Evolutionary conservation across 1,140 invertebrate genomes (phyloP).

Genomic region (Drosophila arawakana): DNA sequence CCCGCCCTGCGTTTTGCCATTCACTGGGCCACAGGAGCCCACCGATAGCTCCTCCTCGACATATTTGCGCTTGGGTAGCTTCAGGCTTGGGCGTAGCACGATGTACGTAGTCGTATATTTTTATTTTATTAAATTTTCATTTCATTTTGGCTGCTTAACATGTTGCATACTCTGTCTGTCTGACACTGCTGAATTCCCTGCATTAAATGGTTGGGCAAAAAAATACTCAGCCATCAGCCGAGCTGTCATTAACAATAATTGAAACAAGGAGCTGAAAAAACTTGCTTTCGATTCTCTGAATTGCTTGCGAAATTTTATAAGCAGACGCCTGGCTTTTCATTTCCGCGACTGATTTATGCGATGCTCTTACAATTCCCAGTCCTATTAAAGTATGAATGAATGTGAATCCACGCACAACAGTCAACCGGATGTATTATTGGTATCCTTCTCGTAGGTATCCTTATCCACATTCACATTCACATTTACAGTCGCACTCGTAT

Average conservation of each 20-base stretch:
- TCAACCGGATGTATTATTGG: conserved; percentile 20
- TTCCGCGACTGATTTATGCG: conserved; percentile 42
- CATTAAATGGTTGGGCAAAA: conserved; percentile 9
- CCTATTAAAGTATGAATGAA: conserved; percentile 53
- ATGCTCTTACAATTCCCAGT: conserved; percentile 36
- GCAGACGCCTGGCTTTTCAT: conserved; percentile 49
- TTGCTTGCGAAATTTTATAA: conserved; percentile 65
- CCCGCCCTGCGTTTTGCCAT: background rate
- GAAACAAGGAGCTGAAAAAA: conserved; percentile 45
- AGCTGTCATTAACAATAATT: conserved; percentile 72
- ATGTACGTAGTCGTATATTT: conserved; percentile 53
- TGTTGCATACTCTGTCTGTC: conserved; percentile 58
- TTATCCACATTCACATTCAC: conserved; percentile 4
- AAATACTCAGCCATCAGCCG: conserved; percentile 13
- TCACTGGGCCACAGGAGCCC: background rate
- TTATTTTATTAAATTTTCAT: conserved; percentile 83
- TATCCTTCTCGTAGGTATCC: conserved; percentile 18
- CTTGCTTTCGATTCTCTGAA: conserved; percentile 61
- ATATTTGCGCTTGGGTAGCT: conserved; percentile 8
- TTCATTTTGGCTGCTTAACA: conserved; percentile 77
- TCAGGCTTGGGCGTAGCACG: conserved; percentile 5
- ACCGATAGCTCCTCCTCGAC: background rate
- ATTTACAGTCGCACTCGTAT: conserved; percentile 2
- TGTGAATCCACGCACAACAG: conserved; percentile 15
- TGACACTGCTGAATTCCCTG: conserved; percentile 17